A percentile compares a stretch with the other conserved stretches of the same genome.
phyloP scores from a whole-genome alignment of 2,888 invertebrate genomes.

The Frankliniella intonsa region DNA sequence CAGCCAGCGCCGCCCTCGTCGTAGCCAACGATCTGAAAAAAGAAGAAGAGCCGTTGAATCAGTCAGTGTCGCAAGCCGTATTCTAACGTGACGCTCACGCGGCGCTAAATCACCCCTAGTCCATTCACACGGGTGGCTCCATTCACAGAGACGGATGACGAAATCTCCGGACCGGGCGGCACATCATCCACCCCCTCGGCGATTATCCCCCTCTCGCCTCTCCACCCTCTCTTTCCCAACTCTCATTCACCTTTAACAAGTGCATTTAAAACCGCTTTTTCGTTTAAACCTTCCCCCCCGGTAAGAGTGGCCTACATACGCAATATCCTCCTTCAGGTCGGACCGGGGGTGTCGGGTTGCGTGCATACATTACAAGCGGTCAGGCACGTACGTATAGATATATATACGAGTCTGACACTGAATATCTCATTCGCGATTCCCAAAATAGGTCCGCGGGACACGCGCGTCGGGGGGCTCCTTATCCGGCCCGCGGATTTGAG shows the following conservation, averaged over 20 bases:
- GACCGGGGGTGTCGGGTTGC: neutral
- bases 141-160: slow-evolving; percentile 5
- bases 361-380: neutral
- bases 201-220: neutral
- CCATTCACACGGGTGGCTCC: neutral
- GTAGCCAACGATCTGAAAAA: too few species aligned
- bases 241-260: neutral
- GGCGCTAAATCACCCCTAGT: neutral
- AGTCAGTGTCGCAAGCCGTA: too few species aligned
- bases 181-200: neutral
- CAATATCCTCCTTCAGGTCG: neutral
- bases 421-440: too few species aligned
- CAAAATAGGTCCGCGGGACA: too few species aligned
- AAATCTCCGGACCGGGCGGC: neutral
- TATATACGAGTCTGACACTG: too few species aligned
- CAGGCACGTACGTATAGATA: neutral
- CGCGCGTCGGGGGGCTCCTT: too few species aligned
- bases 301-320: too few species aligned
- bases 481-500: too few species aligned
- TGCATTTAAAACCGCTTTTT: slow-evolving; percentile 9
- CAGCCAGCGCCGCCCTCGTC: too few species aligned
- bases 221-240: too few species aligned
- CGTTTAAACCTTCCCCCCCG: neutral
- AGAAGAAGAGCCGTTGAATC: neutral
- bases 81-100: too few species aligned